Conservation (phyloP, 2,797 vertebrate species). For the Rhabdophis nuchalis region DNA sequence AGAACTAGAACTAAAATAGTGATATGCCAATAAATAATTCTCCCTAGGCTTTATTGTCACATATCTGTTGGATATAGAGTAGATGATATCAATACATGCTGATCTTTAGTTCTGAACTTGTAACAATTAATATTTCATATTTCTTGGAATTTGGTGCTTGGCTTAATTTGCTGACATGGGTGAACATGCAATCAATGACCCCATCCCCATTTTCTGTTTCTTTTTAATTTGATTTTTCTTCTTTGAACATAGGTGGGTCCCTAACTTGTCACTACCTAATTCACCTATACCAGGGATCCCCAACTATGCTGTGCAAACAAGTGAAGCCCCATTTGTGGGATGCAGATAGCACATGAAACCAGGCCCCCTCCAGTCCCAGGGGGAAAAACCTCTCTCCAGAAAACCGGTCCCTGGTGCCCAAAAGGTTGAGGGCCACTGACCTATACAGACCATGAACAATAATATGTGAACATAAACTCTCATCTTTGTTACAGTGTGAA, state of each 20-base stretch:
- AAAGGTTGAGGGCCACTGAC: not conserved
- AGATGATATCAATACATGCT: not conserved
- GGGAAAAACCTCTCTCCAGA: not conserved
- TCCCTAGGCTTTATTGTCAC: not conserved
- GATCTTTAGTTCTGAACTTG: not conserved
- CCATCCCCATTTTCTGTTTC: not conserved
- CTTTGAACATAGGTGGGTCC: not conserved
- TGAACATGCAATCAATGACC: not conserved
- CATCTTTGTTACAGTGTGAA: not conserved
- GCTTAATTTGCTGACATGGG: not conserved
- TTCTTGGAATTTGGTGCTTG: not conserved
- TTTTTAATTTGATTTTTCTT: not conserved
- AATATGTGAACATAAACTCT: not conserved
- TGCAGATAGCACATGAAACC: no score
- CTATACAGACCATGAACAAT: not conserved
- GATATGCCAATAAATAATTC: not conserved
- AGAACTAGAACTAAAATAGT: not conserved
- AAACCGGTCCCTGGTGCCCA: not conserved
- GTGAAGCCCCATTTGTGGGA: no score
- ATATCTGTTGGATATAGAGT: not conserved
- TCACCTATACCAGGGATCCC: not conserved
- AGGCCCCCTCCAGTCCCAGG: no score
- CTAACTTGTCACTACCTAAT: not conserved
- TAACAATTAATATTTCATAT: not conserved
- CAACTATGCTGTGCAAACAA: no score